Evolutionary conservation across 2,113 vertebrate species (phyloP), one percentile per base, ranked within the genome.

Genomic region (Diadophis punctatus): DNA sequence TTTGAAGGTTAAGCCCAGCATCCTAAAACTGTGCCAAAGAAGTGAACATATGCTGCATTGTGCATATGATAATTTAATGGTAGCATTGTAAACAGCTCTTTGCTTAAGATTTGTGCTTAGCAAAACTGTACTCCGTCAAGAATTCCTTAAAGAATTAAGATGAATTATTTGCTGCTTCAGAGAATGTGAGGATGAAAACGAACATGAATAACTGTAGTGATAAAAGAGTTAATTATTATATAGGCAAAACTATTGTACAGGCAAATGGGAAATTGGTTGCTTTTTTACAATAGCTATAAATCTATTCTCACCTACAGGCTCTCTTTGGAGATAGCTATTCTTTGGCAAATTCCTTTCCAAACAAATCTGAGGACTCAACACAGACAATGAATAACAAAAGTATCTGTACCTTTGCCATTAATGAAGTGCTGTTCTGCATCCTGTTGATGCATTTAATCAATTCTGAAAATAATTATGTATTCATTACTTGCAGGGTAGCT

Each of bases 61-160:
- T 93, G 51, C 0, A 0, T 93, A 27, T 94, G 91, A 10, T 39
- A 88, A n/a, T 51, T 60, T 74, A 34, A 39, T 2, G 34, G 90
- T 46, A 74, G 90, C 0, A 0, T 2, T 52, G 34, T 93, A 39
- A 92, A 91, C 86, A 46, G 52, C 56, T 92, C 23, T 34, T 85
- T 68, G 49, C 11, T 90, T 95, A 10, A 93, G 49, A 39, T 60
- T 39, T 80, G 94, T 92, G 90, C 48, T 92, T 94, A 91, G 93
- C 14, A 91, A 87, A 94, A 91, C 25, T 63, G 52, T 46, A 92
- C 53, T 94, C 87, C 86, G 4, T 60, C 93, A 91, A 96, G 60
- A 87, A 93, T 94, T 96, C 90, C 95, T 96, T 93, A 92, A 96
- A 91, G 80, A 86, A 90, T 94, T 91, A 95, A 93, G 90, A 93